phyloP scores from a whole-genome alignment of 2,888 invertebrate genomes.

The Sesia apiformis region DNA sequence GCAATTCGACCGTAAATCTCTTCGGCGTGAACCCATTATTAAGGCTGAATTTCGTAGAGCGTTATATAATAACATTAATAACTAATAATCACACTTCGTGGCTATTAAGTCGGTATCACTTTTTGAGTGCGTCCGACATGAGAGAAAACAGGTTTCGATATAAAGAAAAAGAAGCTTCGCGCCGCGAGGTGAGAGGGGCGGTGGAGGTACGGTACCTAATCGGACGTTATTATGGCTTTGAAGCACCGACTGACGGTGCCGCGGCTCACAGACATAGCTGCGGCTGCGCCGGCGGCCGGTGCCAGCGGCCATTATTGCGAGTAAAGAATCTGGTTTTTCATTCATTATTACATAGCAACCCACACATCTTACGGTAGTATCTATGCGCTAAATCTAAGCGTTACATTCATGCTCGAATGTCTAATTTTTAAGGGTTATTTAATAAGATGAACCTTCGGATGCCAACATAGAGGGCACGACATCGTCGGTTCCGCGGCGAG shows the following conservation, averaged over 20 bases:
- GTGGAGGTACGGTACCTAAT: constrained; percentile 35
- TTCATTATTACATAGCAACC: too few relatives aligned
- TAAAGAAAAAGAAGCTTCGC: constrained; percentile 49
- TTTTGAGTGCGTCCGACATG: constrained; percentile 51
- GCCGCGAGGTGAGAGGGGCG: constrained; percentile 43
- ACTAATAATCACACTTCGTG: constrained; percentile 60
- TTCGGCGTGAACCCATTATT: constrained; percentile 23
- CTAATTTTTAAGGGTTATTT: too few relatives aligned
- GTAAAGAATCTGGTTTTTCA: too few relatives aligned
- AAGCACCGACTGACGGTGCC: constrained; percentile 33
- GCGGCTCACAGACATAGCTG: constrained; percentile 9
- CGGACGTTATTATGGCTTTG: constrained; percentile 64
- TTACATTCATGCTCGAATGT: too few relatives aligned
- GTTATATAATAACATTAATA: constrained; percentile 26
- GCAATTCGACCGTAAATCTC: constrained; percentile 19
- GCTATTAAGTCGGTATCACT: constrained; percentile 59
- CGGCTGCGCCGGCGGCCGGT: constrained; percentile 10
- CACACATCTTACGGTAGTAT: too few relatives aligned
- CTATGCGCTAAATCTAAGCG: too few relatives aligned
- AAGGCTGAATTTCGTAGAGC: constrained; percentile 35
- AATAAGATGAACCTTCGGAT: too few relatives aligned
- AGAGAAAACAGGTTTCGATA: constrained; percentile 56
- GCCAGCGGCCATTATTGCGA: background rate
- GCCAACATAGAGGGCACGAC: too few relatives aligned
- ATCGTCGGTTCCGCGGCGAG: constrained; percentile 17